These are phyloP conservation scores for Tichodroma muraria DNA, from an alignment of 2,113 vertebrate species.

Conservation along the genomic window DNA sequence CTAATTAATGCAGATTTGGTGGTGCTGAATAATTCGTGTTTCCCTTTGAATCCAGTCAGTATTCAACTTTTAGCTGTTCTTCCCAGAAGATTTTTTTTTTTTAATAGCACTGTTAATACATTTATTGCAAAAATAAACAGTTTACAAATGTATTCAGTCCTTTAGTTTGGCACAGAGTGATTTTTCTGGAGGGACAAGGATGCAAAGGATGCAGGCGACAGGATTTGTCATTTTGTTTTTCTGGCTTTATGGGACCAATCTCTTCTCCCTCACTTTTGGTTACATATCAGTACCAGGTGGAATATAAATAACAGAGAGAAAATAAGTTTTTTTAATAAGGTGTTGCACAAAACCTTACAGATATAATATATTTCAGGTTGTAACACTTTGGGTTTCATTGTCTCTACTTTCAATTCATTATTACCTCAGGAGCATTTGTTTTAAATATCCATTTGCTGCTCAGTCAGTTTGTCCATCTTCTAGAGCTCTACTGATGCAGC, in stretches of 20 bases:
- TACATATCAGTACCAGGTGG: fast-evolving
- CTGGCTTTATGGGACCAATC: background rate
- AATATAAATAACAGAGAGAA: background rate
- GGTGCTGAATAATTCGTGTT: background rate
- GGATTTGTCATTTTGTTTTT: background rate
- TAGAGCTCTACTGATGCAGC: background rate
- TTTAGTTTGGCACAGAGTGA: background rate
- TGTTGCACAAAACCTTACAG: background rate
- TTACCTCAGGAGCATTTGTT: background rate
- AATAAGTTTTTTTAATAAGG: background rate
- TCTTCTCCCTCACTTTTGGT: background rate
- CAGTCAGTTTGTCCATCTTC: background rate
- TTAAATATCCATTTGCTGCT: background rate
- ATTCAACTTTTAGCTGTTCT: background rate
- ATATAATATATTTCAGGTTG: background rate
- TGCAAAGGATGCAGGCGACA: too few species aligned
- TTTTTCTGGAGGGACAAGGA: background rate
- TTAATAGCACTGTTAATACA: background rate
- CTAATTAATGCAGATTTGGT: constrained; percentile 6
- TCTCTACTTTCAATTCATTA: background rate
- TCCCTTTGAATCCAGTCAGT: background rate
- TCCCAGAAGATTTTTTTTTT: background rate
- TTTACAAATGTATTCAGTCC: background rate
- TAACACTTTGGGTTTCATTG: background rate
- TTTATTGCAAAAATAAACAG: background rate